These are phyloP conservation scores for Phaenicophaeus curvirostris DNA, from an alignment of 2,797 vertebrate genomes.

Conservation along the genomic window DNA sequence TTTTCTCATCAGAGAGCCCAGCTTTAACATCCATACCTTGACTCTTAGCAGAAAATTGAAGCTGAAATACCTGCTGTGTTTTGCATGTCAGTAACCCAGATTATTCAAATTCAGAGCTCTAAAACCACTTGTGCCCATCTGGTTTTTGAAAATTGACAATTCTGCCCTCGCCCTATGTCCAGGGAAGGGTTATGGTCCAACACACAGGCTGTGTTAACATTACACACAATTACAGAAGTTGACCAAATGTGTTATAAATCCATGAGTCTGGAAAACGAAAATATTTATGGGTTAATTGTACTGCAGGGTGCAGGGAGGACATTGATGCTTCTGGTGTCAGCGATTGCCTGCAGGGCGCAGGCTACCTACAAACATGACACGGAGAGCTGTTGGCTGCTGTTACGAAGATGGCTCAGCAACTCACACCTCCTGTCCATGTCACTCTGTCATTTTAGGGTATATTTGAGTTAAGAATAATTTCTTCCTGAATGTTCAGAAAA, in stretches of 20 bases:
- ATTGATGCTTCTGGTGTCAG: fast-evolving
- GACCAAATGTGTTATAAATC: background rate
- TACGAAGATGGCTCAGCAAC: background rate
- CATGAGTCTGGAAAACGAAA: background rate
- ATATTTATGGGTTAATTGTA: background rate
- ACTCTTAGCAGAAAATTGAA: slow-evolving; percentile 15
- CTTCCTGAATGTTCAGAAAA: fast-evolving
- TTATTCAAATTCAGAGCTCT: background rate
- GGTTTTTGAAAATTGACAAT: background rate
- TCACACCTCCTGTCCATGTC: background rate
- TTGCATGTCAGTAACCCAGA: background rate
- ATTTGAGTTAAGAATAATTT: background rate
- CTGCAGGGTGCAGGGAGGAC: fast-evolving
- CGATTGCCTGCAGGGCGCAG: background rate
- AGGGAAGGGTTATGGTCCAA: background rate
- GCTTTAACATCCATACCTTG: background rate
- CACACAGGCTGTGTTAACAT: background rate
- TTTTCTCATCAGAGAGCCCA: slow-evolving; percentile 16
- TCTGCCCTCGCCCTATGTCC: background rate
- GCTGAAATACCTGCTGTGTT: slow-evolving; percentile 12
- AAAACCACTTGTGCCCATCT: background rate
- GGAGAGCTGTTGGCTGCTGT: fast-evolving
- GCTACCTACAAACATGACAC: fast-evolving
- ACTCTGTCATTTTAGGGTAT: fast-evolving
- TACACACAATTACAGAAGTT: background rate